phyloP scores from a whole-genome alignment of 92 coral and sea anemone genomes.

The Epizoanthus fatuus region DNA sequence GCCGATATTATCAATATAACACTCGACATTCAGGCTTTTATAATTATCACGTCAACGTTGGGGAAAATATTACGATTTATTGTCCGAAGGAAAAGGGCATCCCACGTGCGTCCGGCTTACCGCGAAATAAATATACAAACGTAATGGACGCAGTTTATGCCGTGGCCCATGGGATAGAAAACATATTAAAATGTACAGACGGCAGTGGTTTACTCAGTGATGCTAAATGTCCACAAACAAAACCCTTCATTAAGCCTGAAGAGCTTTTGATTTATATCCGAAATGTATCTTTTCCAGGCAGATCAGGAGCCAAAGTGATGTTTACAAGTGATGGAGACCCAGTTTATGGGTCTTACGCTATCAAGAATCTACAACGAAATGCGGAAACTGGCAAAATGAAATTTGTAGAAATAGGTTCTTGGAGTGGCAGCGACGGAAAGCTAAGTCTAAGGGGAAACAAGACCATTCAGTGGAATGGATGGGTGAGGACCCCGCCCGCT shows the following conservation, averaged over 20 bases:
- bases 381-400: constrained; percentile 57
- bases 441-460: constrained; percentile 47
- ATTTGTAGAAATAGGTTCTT: constrained; percentile 79
- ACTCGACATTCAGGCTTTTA: background rate
- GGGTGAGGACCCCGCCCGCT: constrained; percentile 61
- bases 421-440: constrained; percentile 83
- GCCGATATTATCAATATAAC: constrained; percentile 5
- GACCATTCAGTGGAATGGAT: constrained; percentile 82
- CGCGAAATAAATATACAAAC: constrained; percentile 95
- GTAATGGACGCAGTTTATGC: constrained; percentile 98
- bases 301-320: constrained; percentile 77
- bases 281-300: constrained; percentile 82
- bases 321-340: constrained; percentile 90
- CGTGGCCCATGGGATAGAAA: constrained; percentile 74
- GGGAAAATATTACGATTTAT: constrained; percentile 67
- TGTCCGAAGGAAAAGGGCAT: constrained; percentile 68
- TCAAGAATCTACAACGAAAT: constrained; percentile 85
- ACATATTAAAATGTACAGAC: constrained; percentile 62
- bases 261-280: constrained; percentile 74
- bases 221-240: constrained; percentile 61
- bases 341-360: constrained; percentile 85
- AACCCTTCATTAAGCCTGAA: constrained; percentile 51
- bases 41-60: background rate
- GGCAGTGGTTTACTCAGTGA: constrained; percentile 52
- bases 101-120: constrained; percentile 79